A percentile compares a stretch with the other conserved stretches of the same genome.
Conservation (phyloP, 2,113 vertebrate genomes). For the Melanerpes aurifrons region DNA sequence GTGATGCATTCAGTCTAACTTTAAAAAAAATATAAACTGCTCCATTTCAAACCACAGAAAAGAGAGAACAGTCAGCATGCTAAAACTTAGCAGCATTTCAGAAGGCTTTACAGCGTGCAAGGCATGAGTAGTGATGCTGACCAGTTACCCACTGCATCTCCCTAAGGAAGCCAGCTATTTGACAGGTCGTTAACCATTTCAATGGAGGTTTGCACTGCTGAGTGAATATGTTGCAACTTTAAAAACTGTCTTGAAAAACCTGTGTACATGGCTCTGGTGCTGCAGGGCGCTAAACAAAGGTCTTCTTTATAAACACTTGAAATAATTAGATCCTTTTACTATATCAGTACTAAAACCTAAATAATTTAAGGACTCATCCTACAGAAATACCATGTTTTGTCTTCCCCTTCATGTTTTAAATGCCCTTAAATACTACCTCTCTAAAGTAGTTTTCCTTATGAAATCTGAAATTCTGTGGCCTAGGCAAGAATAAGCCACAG, state of each 20-base stretch:
- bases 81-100: neutral
- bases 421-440: slow-evolving; percentile 11
- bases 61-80: neutral
- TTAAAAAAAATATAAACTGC: neutral
- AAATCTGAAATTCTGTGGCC: slow-evolving; percentile 44
- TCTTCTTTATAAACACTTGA: neutral
- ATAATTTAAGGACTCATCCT: neutral
- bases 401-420: neutral
- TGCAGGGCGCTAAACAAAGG: neutral
- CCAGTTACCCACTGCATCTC: neutral
- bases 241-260: neutral
- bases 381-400: neutral
- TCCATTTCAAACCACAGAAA: neutral
- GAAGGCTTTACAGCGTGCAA: neutral
- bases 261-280: neutral
- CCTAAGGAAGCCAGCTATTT: neutral
- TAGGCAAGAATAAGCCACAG: slow-evolving; percentile 12
- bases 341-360: neutral
- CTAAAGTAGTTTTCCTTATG: neutral
- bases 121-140: neutral
- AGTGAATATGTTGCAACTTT: neutral
- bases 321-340: neutral
- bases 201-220: neutral
- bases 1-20: neutral
- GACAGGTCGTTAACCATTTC: neutral